Percentiles rank a stretch among this genome's conserved stretches.
phyloP scores from a whole-genome alignment of 2,888 invertebrate species.

The Phortica okadai region DNA sequence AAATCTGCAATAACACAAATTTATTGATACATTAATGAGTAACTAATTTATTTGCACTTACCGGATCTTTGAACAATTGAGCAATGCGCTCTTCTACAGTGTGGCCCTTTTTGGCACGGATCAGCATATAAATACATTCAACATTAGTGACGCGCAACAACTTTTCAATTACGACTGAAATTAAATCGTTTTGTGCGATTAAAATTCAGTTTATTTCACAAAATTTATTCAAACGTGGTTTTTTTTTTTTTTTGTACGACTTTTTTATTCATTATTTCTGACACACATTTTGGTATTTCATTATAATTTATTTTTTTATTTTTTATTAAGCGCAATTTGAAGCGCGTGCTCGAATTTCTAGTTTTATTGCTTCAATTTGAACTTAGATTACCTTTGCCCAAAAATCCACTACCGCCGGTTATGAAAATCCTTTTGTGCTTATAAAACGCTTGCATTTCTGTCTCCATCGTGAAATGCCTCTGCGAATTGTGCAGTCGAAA shows the following conservation, averaged over 20 bases:
- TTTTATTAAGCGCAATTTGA: neutral
- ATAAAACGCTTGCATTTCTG: conserved; percentile 79
- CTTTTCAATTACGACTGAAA: conserved; percentile 80
- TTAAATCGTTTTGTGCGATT: neutral
- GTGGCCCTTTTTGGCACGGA: conserved; percentile 80
- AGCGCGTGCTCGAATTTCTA: neutral
- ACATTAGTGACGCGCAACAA: conserved; percentile 79
- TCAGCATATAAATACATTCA: conserved; percentile 78
- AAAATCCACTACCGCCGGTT: conserved; percentile 80
- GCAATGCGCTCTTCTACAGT: conserved; percentile 82
- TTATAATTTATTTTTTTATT: too few relatives aligned
- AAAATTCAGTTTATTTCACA: too few relatives aligned
- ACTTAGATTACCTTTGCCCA: conserved; percentile 74
- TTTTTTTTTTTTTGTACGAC: too few relatives aligned
- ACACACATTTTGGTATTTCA: too few relatives aligned
- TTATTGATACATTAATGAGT: neutral
- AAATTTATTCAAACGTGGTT: too few relatives aligned
- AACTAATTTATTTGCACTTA: conserved; percentile 67
- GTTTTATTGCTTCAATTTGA: neutral
- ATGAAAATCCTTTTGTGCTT: conserved; percentile 79
- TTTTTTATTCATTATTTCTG: too few relatives aligned
- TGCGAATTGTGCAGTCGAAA: too few relatives aligned
- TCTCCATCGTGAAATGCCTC: conserved; percentile 41
- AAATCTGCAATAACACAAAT: conserved; percentile 49
- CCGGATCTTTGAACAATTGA: conserved; percentile 82